phyloP scores from a whole-genome alignment of 1,140 invertebrate genomes.

The Diplogasteroides magnus region DNA sequence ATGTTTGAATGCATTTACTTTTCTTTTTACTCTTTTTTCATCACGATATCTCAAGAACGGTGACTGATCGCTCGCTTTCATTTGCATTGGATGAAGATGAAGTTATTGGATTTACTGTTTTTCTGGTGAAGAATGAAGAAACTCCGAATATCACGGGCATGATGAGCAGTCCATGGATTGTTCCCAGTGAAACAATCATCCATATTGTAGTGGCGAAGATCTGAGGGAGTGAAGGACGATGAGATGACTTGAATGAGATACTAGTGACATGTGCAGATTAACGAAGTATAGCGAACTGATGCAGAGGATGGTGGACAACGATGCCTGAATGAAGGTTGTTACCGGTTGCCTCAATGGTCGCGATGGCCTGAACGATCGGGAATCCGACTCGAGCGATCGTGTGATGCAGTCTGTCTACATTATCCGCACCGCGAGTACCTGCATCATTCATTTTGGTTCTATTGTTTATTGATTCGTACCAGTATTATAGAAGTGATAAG shows the following conservation, averaged over 20 bases:
- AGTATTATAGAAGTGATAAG: slow-evolving; percentile 59
- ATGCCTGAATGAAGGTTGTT: slow-evolving; percentile 66
- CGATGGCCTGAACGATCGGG: slow-evolving; percentile 70
- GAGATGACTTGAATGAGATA: slow-evolving; percentile 13
- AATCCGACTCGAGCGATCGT: slow-evolving; percentile 72
- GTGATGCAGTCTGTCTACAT: slow-evolving; percentile 17
- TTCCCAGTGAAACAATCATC: slow-evolving; percentile 84
- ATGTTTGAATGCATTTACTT: too few relatives aligned
- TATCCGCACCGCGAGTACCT: background rate
- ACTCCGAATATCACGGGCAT: slow-evolving; percentile 76
- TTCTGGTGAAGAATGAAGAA: too few relatives aligned
- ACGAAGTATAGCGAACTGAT: slow-evolving; percentile 78
- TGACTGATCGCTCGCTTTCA: too few relatives aligned
- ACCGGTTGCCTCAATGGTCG: background rate
- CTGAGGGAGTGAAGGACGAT: slow-evolving; percentile 62
- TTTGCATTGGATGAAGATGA: too few relatives aligned
- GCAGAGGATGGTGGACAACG: slow-evolving; percentile 82
- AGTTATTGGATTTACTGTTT: too few relatives aligned
- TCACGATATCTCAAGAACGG: too few relatives aligned
- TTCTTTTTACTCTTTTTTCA: too few relatives aligned
- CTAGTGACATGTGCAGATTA: slow-evolving; percentile 75
- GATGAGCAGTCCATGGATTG: slow-evolving; percentile 82
- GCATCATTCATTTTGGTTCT: background rate
- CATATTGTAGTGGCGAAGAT: slow-evolving; percentile 98
- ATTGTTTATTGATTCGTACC: too few relatives aligned